Percentiles rank a stretch among this genome's conserved stretches.
Conservation (phyloP, 1,140 invertebrate genomes). For the Caenorhabditis remanei region DNA sequence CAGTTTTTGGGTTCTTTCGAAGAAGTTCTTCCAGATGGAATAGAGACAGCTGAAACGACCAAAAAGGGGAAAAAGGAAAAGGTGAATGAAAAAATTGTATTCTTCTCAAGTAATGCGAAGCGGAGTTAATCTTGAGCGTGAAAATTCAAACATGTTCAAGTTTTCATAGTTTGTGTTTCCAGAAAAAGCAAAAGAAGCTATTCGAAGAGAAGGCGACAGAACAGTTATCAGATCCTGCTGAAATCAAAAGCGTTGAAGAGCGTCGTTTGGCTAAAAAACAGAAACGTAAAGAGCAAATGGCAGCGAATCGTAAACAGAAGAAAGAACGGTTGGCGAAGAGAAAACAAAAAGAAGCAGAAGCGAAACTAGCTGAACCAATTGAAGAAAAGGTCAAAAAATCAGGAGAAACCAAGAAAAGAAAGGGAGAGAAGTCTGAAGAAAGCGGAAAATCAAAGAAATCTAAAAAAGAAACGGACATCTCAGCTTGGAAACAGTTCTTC, state of each 20-base stretch:
- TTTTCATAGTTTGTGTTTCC: not conserved
- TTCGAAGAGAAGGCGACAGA: not conserved
- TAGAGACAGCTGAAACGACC: not conserved
- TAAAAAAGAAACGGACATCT: constrained; percentile 45
- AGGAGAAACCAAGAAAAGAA: not conserved
- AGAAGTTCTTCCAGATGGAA: constrained; percentile 57
- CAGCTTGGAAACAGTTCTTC: constrained; percentile 57
- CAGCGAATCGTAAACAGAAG: constrained; percentile 34
- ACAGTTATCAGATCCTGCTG: not conserved
- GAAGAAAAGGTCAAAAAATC: not conserved
- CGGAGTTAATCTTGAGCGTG: not conserved
- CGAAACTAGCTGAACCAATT: not conserved
- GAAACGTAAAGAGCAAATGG: constrained; percentile 24
- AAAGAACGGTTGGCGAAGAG: constrained; percentile 3
- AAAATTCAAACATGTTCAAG: not conserved
- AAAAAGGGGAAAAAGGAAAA: not conserved
- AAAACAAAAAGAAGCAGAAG: constrained; percentile 28
- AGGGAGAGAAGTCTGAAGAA: not conserved
- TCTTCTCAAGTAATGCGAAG: not conserved
- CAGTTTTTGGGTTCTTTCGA: constrained; percentile 55
- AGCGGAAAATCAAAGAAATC: not conserved
- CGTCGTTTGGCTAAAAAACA: constrained; percentile 2
- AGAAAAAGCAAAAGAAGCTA: constrained; percentile 6
- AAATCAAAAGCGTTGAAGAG: not conserved
- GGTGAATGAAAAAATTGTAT: not conserved